Conservation (phyloP, 1,140 invertebrate species). For the Lasioglossum baleicum region DNA sequence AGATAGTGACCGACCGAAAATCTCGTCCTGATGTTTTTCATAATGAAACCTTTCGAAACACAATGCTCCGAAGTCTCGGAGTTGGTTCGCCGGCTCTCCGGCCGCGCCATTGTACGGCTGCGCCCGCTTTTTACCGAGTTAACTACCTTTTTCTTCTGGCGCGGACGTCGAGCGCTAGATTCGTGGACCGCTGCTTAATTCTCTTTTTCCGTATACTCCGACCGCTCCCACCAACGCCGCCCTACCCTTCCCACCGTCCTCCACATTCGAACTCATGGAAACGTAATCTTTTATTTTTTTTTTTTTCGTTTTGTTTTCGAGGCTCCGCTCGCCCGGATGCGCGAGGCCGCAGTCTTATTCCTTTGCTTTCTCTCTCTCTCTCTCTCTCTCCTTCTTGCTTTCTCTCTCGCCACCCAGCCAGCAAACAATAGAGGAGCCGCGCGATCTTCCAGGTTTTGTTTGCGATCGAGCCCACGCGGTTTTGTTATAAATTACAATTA, state of each 20-base stretch:
- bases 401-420: not conserved
- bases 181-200: constrained; percentile 54
- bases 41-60: not conserved
- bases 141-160: constrained; percentile 25
- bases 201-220: constrained; percentile 49
- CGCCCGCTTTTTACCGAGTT: constrained; percentile 35
- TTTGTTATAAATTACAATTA: constrained; percentile 30
- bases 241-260: not conserved
- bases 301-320: not conserved
- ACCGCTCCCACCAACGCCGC: not conserved
- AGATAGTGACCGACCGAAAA: not conserved
- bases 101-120: not conserved
- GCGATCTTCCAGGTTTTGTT: constrained; percentile 30
- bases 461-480: constrained; percentile 1
- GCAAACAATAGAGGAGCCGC: constrained; percentile 8
- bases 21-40: not conserved
- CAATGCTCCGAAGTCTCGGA: not conserved
- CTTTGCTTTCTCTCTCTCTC: not conserved
- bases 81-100: not conserved
- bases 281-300: constrained; percentile 34
- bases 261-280: not conserved
- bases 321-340: constrained; percentile 40
- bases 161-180: constrained; percentile 36
- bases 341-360: constrained; percentile 12
- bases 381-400: not conserved